Base-by-base conservation (phyloP, 53 echinoderm and acorn worm genomes). In the Stichopus horrens region DNA sequence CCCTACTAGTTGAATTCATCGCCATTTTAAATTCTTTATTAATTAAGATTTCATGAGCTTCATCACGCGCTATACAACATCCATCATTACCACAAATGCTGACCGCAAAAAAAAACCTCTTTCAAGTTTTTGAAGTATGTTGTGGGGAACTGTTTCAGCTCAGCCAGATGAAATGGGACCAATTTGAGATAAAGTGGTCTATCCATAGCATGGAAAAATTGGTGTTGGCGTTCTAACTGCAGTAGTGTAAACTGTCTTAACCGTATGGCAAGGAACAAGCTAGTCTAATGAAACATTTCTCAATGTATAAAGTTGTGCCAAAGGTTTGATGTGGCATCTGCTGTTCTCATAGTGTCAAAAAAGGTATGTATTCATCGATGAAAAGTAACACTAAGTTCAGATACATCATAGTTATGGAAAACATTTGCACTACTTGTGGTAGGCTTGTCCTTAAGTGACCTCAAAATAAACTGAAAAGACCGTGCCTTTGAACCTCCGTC, bases 1-100 rank as follows among this genome's bases (percentile, higher is more conserved):
- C 83, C 83, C 83, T 83, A 7, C 83, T 60, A 83, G 63, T 83
- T 16, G 83, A 20, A 20, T 85, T 88, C n/a, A 93, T 83, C 8
- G 91, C 80, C 89, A 91, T 93, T 83, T 89, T 86, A 54, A 89
- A 73, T 11, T 88, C 86, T 54, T 74, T 91, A 60, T 93, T 94
- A 9, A 94, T 94, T 11, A 90, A 5, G 90, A 94, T 94, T 77
- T 94, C 94, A 74, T 94, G 90, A 5, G 90, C 89, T 55, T 94
- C 94, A 85, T 94, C 94, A 21, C 92, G 54, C 6, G 88, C 94
- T 2, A 94, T 92, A 88, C 88, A 92, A 18, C 74, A 74, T 37
- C 83, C 88, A 88, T 83, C 76, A 56, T 58, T 77, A 23, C 94
- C 94, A 57, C 53, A 84, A 13, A 90, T 92, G 76, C 79, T 94